Evolutionary conservation across 2,113 vertebrate species (phyloP).

Genomic region (Odocoileus virginianus): DNA sequence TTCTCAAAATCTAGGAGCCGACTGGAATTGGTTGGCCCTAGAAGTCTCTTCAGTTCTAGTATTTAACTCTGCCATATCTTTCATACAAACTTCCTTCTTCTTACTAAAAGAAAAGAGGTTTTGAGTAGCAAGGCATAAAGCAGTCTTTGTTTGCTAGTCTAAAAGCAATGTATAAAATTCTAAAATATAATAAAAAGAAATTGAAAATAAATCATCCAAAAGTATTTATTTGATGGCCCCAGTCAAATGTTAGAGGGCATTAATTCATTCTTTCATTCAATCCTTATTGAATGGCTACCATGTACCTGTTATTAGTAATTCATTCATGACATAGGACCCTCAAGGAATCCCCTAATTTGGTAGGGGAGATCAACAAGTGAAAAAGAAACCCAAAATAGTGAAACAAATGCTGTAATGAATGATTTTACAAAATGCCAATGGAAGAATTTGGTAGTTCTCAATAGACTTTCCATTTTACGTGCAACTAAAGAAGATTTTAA

Average conservation of each 20-base stretch:
- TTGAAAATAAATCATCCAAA: background rate
- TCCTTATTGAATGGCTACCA: background rate
- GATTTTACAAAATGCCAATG: background rate
- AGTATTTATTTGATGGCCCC: background rate
- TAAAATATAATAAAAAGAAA: background rate
- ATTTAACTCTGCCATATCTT: background rate
- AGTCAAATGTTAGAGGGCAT: background rate
- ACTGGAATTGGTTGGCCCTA: background rate
- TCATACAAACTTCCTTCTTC: background rate
- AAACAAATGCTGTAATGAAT: background rate
- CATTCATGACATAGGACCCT: background rate
- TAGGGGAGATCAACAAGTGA: background rate
- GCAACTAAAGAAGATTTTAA: background rate
- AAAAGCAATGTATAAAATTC: background rate
- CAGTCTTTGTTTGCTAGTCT: background rate
- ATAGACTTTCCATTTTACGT: background rate
- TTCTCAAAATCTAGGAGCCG: background rate
- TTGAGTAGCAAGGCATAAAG: background rate
- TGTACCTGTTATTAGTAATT: background rate
- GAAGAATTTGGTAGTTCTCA: background rate
- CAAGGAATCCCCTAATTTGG: background rate
- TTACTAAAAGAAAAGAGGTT: background rate
- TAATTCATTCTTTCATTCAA: background rate
- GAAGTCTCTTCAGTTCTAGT: background rate
- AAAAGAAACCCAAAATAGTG: background rate